These are phyloP conservation scores for Tokudaia muenninki DNA, from an alignment of 2,797 vertebrate species.

Conservation along the genomic window DNA sequence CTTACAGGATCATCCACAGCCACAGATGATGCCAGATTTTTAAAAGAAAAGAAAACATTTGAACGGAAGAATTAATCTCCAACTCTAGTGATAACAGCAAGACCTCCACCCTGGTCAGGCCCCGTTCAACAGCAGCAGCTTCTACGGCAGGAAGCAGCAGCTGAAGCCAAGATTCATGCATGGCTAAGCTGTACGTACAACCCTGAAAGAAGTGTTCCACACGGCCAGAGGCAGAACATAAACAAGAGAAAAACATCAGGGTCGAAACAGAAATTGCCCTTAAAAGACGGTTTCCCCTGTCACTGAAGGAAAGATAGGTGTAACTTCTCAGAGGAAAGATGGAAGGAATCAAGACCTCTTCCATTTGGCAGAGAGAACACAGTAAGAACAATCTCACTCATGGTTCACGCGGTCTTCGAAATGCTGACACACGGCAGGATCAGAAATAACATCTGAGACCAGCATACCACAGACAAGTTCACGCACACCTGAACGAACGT, in stretches of 20 bases:
- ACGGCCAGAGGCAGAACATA: constrained; percentile 69
- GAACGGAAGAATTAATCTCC: constrained; percentile 13
- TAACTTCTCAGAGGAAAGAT: constrained; percentile 70
- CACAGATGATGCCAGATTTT: neutral
- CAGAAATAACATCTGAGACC: constrained; percentile 47
- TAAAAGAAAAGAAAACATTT: constrained; percentile 8
- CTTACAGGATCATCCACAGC: neutral
- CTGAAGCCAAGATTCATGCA: neutral
- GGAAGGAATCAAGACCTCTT: constrained; percentile 73
- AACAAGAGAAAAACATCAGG: constrained; percentile 72
- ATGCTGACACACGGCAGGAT: constrained; percentile 53
- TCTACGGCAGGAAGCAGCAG: constrained; percentile 1
- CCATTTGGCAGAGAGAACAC: constrained; percentile 62
- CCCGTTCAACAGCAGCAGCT: neutral
- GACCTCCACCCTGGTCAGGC: neutral
- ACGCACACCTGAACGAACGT: neutral
- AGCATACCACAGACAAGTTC: neutral
- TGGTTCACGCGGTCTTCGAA: constrained; percentile 65
- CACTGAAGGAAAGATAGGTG: constrained; percentile 74
- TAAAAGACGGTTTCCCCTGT: constrained; percentile 77
- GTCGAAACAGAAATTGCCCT: constrained; percentile 74
- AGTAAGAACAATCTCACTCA: constrained; percentile 74
- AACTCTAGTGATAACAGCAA: neutral
- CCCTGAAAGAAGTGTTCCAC: constrained; percentile 44
- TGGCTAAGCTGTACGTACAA: constrained; percentile 34